Base-by-base conservation (phyloP, 2,113 vertebrate genomes). In the Lethenteron camtschaticum region DNA sequence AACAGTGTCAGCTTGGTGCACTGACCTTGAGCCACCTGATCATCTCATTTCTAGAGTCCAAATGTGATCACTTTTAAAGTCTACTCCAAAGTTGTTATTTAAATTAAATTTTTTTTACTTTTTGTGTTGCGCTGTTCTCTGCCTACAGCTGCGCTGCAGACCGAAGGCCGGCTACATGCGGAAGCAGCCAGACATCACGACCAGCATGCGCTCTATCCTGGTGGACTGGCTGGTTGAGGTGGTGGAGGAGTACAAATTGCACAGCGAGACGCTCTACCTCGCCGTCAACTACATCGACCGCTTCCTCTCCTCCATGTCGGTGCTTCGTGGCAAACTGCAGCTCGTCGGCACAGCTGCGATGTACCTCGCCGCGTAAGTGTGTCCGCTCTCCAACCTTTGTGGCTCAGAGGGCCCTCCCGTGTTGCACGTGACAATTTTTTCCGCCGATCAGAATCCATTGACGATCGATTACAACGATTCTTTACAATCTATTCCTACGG, bases 161-260 rank as follows among this genome's bases (percentile, higher is more conserved):
- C 90, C 92, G 8, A 95, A 87, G 76, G 78, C 84, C 3, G 86
- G 84, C 70, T 99, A 99, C 78, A 97, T 99, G 95, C 89, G 81
- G 79, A 97, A 96, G 72, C 95, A 99, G 71, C 95, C 90, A 0
- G 95, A 99, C 74, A 99, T 99, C 75, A 99, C 92, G 1, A 87
- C 85, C 78, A 92, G 82, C 75, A 99, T 99, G 92, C 76, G 95
- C 13, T 88, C 95, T 70, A 97, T 99, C 74, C 83, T 99, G 8
- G 91, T 99, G 74, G 95, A 99, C 79, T 99, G 95, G 95, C 80
- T 97, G 69, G 95, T 99, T 1, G 95, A 99, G 78, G 95, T 99
- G 16, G 95, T 90, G 11, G 95, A 97, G 74, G 92, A 99, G 76
- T 97, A 99, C 77, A 96, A 91, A 72, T 79, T 99, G 11, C 92